Percentiles rank a stretch among this genome's conserved stretches.
These are phyloP conservation scores for Drosophila hamatofila DNA, from an alignment of 2,888 invertebrate genomes.

Conservation along the genomic window DNA sequence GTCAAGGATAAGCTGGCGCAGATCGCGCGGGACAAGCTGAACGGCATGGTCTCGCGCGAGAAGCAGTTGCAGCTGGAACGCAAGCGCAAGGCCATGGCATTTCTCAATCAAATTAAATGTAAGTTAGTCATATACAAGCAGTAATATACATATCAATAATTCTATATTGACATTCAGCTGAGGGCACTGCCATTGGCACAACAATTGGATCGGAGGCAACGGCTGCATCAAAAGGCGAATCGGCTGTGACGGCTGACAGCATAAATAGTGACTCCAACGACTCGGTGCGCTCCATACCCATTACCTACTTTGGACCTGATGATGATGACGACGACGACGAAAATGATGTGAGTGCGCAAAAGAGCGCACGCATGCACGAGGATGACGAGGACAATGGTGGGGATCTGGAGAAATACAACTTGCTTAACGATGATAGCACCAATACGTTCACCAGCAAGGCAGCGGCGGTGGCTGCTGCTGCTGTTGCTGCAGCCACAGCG, in stretches of 20 bases:
- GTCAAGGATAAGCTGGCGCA: slow-evolving; percentile 87
- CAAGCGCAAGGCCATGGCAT: slow-evolving; percentile 92
- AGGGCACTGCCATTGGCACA: slow-evolving; percentile 21
- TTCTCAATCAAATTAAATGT: slow-evolving; percentile 87
- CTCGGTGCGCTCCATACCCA: slow-evolving; percentile 85
- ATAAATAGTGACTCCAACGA: slow-evolving; percentile 78
- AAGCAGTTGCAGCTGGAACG: slow-evolving; percentile 89
- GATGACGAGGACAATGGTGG: slow-evolving; percentile 54
- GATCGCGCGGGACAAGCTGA: slow-evolving; percentile 87
- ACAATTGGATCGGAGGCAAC: slow-evolving; percentile 7
- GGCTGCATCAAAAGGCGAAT: slow-evolving; percentile 10
- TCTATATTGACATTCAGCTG: slow-evolving; percentile 46
- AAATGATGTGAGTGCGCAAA: slow-evolving; percentile 45
- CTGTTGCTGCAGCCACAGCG: slow-evolving; percentile 4
- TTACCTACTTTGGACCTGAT: slow-evolving; percentile 83
- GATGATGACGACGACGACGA: slow-evolving; percentile 75
- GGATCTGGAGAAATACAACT: slow-evolving; percentile 67
- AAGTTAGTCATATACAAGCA: background rate
- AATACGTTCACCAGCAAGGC: slow-evolving; percentile 63
- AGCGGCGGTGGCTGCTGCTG: slow-evolving; percentile 1
- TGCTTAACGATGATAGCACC: slow-evolving; percentile 69
- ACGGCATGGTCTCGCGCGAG: slow-evolving; percentile 87
- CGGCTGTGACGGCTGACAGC: slow-evolving; percentile 17
- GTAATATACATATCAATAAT: background rate
- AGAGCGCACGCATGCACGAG: slow-evolving; percentile 1